Evolutionary conservation across 2,797 vertebrate species (phyloP).

Genomic region (Helostoma temminkii): DNA sequence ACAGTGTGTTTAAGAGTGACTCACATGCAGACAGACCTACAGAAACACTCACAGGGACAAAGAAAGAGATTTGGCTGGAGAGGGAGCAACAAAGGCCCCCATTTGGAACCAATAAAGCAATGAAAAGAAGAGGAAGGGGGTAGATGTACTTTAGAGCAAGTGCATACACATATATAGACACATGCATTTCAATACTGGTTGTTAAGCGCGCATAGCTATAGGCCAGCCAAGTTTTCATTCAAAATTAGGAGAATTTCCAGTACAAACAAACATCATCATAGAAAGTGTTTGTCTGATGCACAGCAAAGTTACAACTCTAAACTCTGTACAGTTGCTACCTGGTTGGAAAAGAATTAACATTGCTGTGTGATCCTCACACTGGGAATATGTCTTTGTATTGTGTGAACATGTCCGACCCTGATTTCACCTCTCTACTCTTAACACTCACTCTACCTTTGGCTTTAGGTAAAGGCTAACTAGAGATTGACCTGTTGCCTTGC

Average conservation of each 20-base stretch:
- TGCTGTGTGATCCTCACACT: slow-evolving; percentile 5
- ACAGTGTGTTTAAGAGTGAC: slow-evolving; percentile 53
- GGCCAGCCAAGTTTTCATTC: slow-evolving; percentile 1
- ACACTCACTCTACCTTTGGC: slow-evolving; percentile 45
- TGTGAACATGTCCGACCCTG: slow-evolving; percentile 54
- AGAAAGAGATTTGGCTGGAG: slow-evolving; percentile 48
- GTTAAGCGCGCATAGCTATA: slow-evolving; percentile 1
- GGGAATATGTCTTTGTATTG: slow-evolving; percentile 35
- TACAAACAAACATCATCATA: background rate
- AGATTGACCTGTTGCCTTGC: slow-evolving; percentile 55
- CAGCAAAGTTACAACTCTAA: background rate
- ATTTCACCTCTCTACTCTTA: slow-evolving; percentile 49
- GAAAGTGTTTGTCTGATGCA: background rate
- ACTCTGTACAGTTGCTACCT: background rate
- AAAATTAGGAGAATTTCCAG: slow-evolving; percentile 1
- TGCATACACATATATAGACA: slow-evolving; percentile 2
- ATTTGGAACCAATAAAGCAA: slow-evolving; percentile 44
- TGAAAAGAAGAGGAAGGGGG: slow-evolving; percentile 42
- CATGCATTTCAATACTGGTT: slow-evolving; percentile 21
- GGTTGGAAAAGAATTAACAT: background rate
- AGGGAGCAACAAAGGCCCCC: slow-evolving; percentile 49
- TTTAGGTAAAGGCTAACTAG: slow-evolving; percentile 61
- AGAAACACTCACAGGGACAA: slow-evolving; percentile 56
- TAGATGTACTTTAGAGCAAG: slow-evolving; percentile 26
- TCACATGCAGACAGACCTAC: slow-evolving; percentile 49